Conservation (phyloP, 2,888 invertebrate species). For the Ashinkailepas kermadecensis region DNA sequence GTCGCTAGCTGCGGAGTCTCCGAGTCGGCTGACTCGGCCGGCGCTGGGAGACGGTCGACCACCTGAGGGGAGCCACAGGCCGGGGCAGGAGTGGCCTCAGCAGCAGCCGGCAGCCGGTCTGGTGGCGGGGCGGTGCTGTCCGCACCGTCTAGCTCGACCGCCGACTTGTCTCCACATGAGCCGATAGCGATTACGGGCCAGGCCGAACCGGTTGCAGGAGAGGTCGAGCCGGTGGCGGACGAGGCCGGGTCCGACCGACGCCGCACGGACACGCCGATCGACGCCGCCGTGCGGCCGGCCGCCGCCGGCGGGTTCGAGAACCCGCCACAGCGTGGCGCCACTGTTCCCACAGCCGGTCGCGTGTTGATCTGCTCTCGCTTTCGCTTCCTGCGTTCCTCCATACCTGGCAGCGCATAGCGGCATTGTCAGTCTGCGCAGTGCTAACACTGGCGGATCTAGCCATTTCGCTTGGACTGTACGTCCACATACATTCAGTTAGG, state of each 20-base stretch:
- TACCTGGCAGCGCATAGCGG: neutral
- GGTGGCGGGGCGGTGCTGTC: constrained; percentile 23
- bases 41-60: constrained; percentile 25
- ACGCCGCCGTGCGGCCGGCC: constrained; percentile 22
- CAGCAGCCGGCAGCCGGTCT: constrained; percentile 25
- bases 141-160: no score
- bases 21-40: constrained; percentile 18
- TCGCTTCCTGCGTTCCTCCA: neutral
- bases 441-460: no score
- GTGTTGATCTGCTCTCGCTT: neutral
- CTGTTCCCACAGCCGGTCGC: constrained; percentile 4
- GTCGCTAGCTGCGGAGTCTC: no score
- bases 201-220: constrained; percentile 17
- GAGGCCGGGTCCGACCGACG: neutral
- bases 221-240: constrained; percentile 19
- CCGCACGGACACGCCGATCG: constrained; percentile 19
- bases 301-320: neutral
- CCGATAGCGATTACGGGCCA: neutral
- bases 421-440: no score
- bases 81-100: constrained; percentile 26
- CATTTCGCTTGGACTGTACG: no score
- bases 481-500: no score
- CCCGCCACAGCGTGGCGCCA: neutral
- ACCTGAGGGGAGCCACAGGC: constrained; percentile 28
- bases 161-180: no score